Evolutionary conservation across 2,888 invertebrate species (phyloP).

Genomic region (Allophyes oxyacanthae): DNA sequence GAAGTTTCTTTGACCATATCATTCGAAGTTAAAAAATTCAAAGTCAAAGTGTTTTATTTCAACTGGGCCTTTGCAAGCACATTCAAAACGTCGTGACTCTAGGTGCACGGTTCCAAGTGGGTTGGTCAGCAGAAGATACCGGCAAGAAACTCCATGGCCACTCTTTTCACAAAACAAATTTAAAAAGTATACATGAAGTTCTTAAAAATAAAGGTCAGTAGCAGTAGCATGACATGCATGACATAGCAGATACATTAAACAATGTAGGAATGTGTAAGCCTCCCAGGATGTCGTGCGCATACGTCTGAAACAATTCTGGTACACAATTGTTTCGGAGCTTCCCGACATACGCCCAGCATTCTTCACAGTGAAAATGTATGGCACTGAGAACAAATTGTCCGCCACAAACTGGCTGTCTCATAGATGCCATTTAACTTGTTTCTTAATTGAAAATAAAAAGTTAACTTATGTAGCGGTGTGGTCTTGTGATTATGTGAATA

Average conservation of each 20-base stretch:
- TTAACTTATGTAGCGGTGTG: not conserved
- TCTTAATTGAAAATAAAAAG: conserved; percentile 36
- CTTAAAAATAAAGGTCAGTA: too few relatives aligned
- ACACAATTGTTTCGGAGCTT: conserved; percentile 43
- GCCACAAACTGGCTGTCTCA: conserved; percentile 16
- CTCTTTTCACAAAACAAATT: too few relatives aligned
- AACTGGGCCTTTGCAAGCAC: too few relatives aligned
- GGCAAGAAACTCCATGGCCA: too few relatives aligned
- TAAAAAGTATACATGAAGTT: too few relatives aligned
- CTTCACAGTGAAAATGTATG: conserved; percentile 42
- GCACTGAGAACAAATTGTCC: conserved; percentile 33
- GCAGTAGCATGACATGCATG: not conserved
- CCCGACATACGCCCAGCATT: conserved; percentile 41
- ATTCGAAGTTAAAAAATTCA: too few relatives aligned
- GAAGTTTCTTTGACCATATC: too few relatives aligned
- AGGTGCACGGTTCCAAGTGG: too few relatives aligned
- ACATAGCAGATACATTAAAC: conserved; percentile 24
- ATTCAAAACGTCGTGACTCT: too few relatives aligned
- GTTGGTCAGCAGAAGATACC: too few relatives aligned
- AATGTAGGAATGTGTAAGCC: conserved; percentile 33
- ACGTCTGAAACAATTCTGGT: conserved; percentile 46
- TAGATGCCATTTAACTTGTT: conserved; percentile 20
- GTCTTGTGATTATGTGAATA: too few relatives aligned
- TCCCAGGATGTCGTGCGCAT: conserved; percentile 29
- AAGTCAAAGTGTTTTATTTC: too few relatives aligned